Percentiles rank a stretch among this genome's conserved stretches.
These are phyloP conservation scores for Gymnocheta viridis DNA, from an alignment of 2,888 invertebrate genomes.

Conservation along the genomic window DNA sequence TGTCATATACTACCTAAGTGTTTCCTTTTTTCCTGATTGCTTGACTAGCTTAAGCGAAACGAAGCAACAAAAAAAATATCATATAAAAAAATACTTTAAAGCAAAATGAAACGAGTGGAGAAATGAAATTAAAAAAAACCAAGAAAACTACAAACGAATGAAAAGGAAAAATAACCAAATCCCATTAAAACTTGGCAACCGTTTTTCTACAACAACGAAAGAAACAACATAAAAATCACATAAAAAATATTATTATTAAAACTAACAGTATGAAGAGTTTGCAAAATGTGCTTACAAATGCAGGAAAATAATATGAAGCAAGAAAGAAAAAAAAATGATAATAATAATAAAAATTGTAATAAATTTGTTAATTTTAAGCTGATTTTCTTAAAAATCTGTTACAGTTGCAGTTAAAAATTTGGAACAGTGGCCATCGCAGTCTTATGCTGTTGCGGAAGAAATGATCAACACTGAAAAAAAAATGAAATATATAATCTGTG, in stretches of 20 bases:
- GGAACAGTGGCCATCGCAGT: background rate
- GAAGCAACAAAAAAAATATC: constrained; percentile 20
- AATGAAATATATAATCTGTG: no score
- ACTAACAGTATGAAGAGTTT: constrained; percentile 47
- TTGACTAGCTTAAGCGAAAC: constrained; percentile 65
- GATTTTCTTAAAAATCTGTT: constrained; percentile 55
- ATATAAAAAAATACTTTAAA: constrained; percentile 31
- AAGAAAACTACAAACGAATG: constrained; percentile 15
- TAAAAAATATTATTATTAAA: constrained; percentile 59
- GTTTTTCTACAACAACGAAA: constrained; percentile 45
- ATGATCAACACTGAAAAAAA: no score
- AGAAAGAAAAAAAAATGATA: constrained; percentile 49
- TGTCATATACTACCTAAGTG: constrained; percentile 71
- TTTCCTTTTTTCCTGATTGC: constrained; percentile 69
- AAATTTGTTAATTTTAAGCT: constrained; percentile 71
- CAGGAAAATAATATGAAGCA: constrained; percentile 54
- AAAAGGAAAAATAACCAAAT: constrained; percentile 55
- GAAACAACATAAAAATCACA: constrained; percentile 43
- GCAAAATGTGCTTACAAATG: constrained; percentile 66
- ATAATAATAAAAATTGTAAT: constrained; percentile 68
- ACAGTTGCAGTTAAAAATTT: constrained; percentile 32
- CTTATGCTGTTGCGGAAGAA: no score
- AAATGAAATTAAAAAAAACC: background rate
- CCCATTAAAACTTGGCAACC: constrained; percentile 69
- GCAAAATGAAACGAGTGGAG: constrained; percentile 38